phyloP scores from a whole-genome alignment of 2,888 invertebrate genomes.

The Drosophila imparisetae region DNA sequence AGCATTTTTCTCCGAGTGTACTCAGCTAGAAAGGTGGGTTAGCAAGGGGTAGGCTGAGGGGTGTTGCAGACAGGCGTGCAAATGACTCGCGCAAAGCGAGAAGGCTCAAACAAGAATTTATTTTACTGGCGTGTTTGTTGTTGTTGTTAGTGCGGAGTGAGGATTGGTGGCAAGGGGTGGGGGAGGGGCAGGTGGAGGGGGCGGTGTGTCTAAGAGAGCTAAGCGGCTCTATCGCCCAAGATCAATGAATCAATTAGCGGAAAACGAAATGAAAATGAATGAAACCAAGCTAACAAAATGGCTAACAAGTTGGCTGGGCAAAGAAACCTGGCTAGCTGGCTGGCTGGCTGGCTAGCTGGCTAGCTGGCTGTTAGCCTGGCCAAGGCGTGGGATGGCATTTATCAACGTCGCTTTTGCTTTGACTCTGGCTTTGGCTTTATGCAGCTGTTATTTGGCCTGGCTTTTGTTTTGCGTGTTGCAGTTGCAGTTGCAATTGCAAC shows the following conservation, averaged over 20 bases:
- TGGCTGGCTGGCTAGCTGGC: not conserved
- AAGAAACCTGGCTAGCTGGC: constrained; percentile 1
- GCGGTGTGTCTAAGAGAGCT: constrained; percentile 13
- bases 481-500: constrained; percentile 22
- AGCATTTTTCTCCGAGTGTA: not conserved
- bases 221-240: constrained; percentile 68
- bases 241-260: constrained; percentile 79
- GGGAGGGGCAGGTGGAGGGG: not conserved
- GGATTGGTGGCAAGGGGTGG: fast-evolving
- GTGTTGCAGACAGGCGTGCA: constrained; percentile 56
- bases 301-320: constrained; percentile 16
- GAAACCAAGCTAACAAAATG: constrained; percentile 51
- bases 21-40: not conserved
- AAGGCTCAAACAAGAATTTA: constrained; percentile 64
- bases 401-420: constrained; percentile 75
- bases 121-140: constrained; percentile 57
- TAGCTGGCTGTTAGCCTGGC: constrained; percentile 19
- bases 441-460: constrained; percentile 29
- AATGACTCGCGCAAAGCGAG: constrained; percentile 54
- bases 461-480: constrained; percentile 34
- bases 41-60: too few species aligned
- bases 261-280: constrained; percentile 70
- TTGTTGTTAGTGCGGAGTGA: not conserved
- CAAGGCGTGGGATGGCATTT: constrained; percentile 82
- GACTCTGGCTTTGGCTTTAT: constrained; percentile 17